Conservation (phyloP, 2,113 vertebrate genomes). For the human (Homo sapiens) region DNA sequence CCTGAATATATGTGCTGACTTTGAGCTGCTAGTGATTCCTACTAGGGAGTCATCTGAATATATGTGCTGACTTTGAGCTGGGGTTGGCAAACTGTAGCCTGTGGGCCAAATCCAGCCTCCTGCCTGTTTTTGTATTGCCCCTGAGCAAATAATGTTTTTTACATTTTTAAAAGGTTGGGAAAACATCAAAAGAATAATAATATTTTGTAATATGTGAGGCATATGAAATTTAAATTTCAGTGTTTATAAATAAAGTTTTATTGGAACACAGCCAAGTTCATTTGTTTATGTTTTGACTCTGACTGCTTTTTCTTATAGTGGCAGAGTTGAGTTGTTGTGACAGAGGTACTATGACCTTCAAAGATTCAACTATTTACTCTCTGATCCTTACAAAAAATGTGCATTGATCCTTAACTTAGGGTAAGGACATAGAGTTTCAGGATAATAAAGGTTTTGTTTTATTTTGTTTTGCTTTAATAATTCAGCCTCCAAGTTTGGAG, state of each 20-base stretch:
- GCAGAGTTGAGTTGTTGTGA: background rate
- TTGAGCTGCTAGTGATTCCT: background rate
- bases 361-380: background rate
- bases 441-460: conserved; percentile 18
- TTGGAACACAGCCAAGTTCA: conserved; percentile 35
- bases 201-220: conserved; percentile 45
- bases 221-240: conserved; percentile 63
- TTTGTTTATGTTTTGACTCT: conserved; percentile 56
- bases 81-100: background rate
- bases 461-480: conserved; percentile 23
- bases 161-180: background rate
- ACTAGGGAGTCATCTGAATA: background rate
- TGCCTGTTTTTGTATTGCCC: background rate
- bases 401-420: background rate
- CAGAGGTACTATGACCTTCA: background rate
- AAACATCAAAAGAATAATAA: conserved; percentile 45
- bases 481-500: conserved; percentile 19
- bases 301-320: background rate
- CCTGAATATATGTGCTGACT: background rate
- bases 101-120: background rate
- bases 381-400: background rate
- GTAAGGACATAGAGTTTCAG: conserved; percentile 14
- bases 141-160: conserved; percentile 6
- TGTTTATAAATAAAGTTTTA: conserved; percentile 57
- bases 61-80: background rate